Evolutionary conservation across 2,797 vertebrate genomes (phyloP).

Genomic region (Myotis myotis): DNA sequence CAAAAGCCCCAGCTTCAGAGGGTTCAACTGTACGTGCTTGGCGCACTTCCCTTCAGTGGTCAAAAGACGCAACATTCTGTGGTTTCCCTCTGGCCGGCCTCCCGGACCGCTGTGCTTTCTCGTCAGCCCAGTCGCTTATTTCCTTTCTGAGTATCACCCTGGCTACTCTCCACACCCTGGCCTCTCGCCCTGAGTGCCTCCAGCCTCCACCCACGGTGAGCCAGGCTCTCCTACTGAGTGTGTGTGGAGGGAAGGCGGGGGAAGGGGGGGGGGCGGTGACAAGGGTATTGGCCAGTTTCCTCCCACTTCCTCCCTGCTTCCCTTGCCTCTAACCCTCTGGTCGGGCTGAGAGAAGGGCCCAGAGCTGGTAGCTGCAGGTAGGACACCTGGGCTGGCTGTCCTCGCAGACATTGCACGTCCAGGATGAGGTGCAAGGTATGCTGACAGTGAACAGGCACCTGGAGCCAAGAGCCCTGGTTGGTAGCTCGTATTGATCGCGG

Average conservation of each 20-base stretch:
- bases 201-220: neutral
- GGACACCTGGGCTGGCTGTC: neutral
- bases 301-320: neutral
- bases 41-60: neutral
- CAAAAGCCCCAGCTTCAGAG: neutral
- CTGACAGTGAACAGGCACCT: too few species aligned
- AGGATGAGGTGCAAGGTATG: rapidly evolving
- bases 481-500: neutral
- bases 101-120: neutral
- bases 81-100: neutral
- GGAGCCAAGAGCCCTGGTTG: neutral
- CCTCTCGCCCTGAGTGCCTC: neutral
- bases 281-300: neutral
- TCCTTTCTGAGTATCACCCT: neutral
- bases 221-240: neutral
- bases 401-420: neutral
- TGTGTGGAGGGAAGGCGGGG: too few species aligned
- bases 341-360: neutral
- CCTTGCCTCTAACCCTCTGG: neutral
- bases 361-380: neutral
- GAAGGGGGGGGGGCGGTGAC: too few species aligned
- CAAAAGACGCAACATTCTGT: neutral
- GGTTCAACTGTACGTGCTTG: neutral
- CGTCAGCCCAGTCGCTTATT: neutral
- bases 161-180: neutral